phyloP scores from a whole-genome alignment of 2,797 vertebrate genomes.

The Arremon aurantiirostris region DNA sequence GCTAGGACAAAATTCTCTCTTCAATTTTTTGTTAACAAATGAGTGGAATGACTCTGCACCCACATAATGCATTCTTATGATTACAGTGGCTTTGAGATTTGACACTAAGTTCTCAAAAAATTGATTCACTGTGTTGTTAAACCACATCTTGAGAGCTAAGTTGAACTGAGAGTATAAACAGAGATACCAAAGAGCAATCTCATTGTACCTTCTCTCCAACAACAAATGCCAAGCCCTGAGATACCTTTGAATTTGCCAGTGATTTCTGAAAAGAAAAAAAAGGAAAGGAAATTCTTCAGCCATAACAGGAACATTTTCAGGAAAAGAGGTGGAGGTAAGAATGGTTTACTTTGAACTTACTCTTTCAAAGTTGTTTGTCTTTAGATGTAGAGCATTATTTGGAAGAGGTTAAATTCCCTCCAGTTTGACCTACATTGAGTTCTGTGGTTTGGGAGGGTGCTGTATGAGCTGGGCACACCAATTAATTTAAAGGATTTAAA shows the following conservation, averaged over 20 bases:
- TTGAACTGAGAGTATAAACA: not conserved
- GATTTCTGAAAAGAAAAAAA: not conserved
- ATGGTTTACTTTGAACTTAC: not conserved
- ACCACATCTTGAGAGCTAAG: not conserved
- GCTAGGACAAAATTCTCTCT: not conserved
- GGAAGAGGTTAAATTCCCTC: not conserved
- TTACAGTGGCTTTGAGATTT: not conserved
- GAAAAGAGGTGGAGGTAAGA: not conserved
- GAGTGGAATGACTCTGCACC: not conserved
- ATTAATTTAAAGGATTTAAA: not conserved
- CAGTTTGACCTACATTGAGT: not conserved
- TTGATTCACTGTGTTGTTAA: not conserved
- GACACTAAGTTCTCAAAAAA: not conserved
- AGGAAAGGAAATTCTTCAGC: not conserved
- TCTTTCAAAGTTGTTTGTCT: not conserved
- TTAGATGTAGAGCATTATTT: not conserved
- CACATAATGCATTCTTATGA: not conserved
- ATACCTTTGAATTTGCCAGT: not conserved
- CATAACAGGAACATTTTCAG: slow-evolving; percentile 1
- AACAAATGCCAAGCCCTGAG: not conserved
- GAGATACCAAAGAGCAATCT: not conserved
- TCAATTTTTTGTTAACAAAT: not conserved
- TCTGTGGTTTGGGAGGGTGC: not conserved
- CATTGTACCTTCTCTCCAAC: not conserved
- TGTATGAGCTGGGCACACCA: not conserved